Evolutionary conservation across 2,797 vertebrate species (phyloP), one percentile per base, ranked within the genome.

Genomic region (Denticeps clupeoides): DNA sequence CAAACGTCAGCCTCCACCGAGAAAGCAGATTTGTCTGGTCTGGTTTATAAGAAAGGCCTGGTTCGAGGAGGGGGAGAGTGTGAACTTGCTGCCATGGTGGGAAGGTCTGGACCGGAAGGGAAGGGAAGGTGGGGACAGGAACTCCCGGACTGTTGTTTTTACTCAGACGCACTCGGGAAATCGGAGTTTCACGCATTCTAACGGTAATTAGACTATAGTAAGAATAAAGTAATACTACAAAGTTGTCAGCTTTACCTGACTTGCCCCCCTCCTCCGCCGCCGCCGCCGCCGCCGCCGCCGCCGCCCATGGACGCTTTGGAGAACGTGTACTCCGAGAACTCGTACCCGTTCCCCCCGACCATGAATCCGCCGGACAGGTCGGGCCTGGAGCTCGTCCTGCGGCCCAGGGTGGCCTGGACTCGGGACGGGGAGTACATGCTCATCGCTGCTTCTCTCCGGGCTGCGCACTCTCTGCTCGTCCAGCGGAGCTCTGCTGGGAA

Each of bases 381-480:
- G 25, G 60, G 69, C 4, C 79, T 59, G 1, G 82, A 84, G n/a
- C 27, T 67, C 22, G 65, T 69, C 29, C 75, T 72, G 37, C 21
- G 74, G 25, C 68, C 56, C 31, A 79, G 12, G 51, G 6, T 15
- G 77, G 59, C 9, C 31, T 60, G 0, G 52, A 28, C 0, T 49
- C n/a, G n/a, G n/a, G n/a, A n/a, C n/a, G n/a, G 65, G 2, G 81
- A 82, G 62, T 65, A 63, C 3, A 54, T 0, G 51, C 77, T 84
- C 79, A 86, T 84, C 3, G 54, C 53, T 24, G 25, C 10, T 48
- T 9, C 11, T 35, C 16, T 53, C 3, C 15, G 9, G 18, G 49
- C 9, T 37, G 53, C 44, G 28, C 45, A 28, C 26, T 49, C 47
- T n/a, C n/a, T n/a, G n/a, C n/a, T n/a, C n/a, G n/a, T n/a, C n/a